phyloP scores from a whole-genome alignment of 2,888 invertebrate genomes.

The Rhorus exstirpatorius region DNA sequence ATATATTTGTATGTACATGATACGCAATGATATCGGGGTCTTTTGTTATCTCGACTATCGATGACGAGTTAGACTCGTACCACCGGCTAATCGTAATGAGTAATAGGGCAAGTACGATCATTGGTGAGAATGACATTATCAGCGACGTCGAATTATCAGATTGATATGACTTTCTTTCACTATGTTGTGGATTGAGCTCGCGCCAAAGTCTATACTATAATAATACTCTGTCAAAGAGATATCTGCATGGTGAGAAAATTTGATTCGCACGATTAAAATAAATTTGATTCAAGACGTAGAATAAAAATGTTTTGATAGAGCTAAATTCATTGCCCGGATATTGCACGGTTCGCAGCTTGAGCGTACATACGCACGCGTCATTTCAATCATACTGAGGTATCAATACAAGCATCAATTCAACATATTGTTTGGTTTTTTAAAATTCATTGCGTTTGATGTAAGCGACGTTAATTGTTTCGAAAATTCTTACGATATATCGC shows the following conservation, averaged over 20 bases:
- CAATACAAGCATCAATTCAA: background rate
- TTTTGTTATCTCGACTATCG: constrained; percentile 24
- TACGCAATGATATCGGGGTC: constrained; percentile 7
- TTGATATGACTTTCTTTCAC: constrained; percentile 36
- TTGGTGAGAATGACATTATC: constrained; percentile 48
- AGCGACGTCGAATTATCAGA: constrained; percentile 6
- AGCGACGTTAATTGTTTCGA: constrained; percentile 10
- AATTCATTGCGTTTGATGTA: constrained; percentile 12
- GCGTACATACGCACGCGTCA: background rate
- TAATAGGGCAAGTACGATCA: constrained; percentile 28
- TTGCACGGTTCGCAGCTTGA: background rate
- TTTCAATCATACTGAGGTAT: background rate
- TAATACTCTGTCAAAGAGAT: constrained; percentile 1
- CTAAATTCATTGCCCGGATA: background rate
- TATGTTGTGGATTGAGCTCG: constrained; percentile 15
- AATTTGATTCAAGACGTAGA: background rate
- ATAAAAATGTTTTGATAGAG: background rate
- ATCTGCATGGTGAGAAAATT: background rate
- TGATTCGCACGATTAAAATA: background rate
- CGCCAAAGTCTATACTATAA: background rate
- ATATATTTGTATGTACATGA: constrained; percentile 6
- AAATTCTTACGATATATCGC: constrained; percentile 17
- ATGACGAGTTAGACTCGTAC: constrained; percentile 42
- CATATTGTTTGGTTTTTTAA: background rate
- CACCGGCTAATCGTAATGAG: constrained; percentile 44